phyloP scores from a whole-genome alignment of 2,888 invertebrate genomes.

The Acleris holmiana region DNA sequence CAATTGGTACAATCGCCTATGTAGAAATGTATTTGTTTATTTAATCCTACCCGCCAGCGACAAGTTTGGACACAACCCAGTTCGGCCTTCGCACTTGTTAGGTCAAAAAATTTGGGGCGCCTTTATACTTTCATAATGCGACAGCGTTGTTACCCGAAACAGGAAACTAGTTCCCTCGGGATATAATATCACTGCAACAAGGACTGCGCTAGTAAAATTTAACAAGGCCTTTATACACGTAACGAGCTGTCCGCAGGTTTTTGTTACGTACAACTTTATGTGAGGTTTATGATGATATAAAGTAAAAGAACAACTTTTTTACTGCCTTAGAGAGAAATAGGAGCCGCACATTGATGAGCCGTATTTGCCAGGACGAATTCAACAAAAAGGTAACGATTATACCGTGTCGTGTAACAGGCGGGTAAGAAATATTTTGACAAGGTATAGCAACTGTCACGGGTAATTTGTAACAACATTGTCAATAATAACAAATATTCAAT shows the following conservation, averaged over 20 bases:
- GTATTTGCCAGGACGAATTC: background rate
- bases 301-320: background rate
- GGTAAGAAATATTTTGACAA: too few species aligned
- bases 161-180: conserved; percentile 32
- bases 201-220: conserved; percentile 38
- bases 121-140: conserved; percentile 23
- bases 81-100: conserved; percentile 14
- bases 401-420: too few species aligned
- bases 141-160: conserved; percentile 31
- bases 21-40: too few species aligned
- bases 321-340: conserved; percentile 8
- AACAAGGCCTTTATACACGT: conserved; percentile 41
- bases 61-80: background rate
- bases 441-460: too few species aligned
- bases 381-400: too few species aligned
- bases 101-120: conserved; percentile 24
- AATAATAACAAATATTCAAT: conserved; percentile 5
- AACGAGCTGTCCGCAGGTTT: conserved; percentile 44
- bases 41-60: background rate
- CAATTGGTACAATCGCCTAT: too few species aligned
- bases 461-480: background rate
- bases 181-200: conserved; percentile 33
- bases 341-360: background rate
- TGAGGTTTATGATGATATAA: conserved; percentile 15
- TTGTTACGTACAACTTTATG: conserved; percentile 30